Evolutionary conservation across 1,140 invertebrate species (phyloP).

Genomic region (Armadillidium nasatum): DNA sequence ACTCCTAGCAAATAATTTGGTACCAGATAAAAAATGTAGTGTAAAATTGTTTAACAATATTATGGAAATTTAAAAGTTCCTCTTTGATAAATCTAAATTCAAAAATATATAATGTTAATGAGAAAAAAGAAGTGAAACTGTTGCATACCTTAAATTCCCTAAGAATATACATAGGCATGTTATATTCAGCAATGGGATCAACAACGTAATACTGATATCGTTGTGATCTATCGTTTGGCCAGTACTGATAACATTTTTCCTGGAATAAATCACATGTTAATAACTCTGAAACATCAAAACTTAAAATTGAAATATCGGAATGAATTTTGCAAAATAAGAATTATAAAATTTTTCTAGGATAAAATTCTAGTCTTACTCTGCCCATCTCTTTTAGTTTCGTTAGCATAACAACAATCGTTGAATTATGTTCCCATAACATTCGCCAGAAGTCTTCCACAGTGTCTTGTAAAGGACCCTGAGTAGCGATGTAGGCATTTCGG

Average conservation of each 20-base stretch:
- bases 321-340: no score
- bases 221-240: slow-evolving; percentile 89
- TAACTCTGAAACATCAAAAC: background rate
- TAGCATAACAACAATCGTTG: slow-evolving; percentile 97
- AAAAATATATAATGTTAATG: no score
- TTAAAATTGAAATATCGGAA: no score
- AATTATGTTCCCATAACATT: slow-evolving; percentile 99
- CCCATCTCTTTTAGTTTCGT: slow-evolving; percentile 97
- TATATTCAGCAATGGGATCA: slow-evolving; percentile 98
- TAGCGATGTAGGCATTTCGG: slow-evolving; percentile 92
- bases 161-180: slow-evolving; percentile 98
- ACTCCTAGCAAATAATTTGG: no score
- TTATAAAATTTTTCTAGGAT: no score
- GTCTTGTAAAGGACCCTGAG: slow-evolving; percentile 91
- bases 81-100: no score
- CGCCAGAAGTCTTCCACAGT: slow-evolving; percentile 99
- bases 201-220: slow-evolving; percentile 96
- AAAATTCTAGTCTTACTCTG: slow-evolving; percentile 59
- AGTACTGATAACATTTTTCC: slow-evolving; percentile 98
- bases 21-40: no score
- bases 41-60: no score
- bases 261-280: slow-evolving; percentile 48
- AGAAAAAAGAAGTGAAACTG: no score
- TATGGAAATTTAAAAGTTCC: no score
- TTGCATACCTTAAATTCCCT: slow-evolving; percentile 89